These are phyloP conservation scores for Drosophila baimaii DNA, from an alignment of 1,140 invertebrate species.

Conservation along the genomic window DNA sequence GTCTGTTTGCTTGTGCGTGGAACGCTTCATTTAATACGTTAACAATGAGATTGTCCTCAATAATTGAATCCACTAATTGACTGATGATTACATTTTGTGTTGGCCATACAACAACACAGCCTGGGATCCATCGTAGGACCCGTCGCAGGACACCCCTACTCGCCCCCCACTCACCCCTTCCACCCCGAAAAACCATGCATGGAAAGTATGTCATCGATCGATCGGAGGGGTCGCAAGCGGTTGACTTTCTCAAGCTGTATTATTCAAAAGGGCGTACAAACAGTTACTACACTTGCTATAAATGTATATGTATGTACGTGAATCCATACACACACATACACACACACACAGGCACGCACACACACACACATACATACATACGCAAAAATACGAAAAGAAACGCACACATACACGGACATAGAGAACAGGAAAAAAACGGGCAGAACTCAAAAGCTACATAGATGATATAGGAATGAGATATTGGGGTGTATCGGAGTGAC, in stretches of 20 bases:
- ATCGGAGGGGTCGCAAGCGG: slow-evolving; percentile 58
- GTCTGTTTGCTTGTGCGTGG: slow-evolving; percentile 75
- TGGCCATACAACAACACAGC: slow-evolving; percentile 68
- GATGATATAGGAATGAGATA: slow-evolving; percentile 26
- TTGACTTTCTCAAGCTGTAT: slow-evolving; percentile 80
- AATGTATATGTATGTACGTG: slow-evolving; percentile 13
- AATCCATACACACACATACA: slow-evolving; percentile 26
- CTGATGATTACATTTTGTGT: slow-evolving; percentile 83
- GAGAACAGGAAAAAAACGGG: slow-evolving; percentile 62
- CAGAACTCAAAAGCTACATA: slow-evolving; percentile 60
- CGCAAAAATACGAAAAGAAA: slow-evolving; percentile 37
- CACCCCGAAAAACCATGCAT: slow-evolving; percentile 28
- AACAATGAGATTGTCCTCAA: slow-evolving; percentile 83
- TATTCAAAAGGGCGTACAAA: slow-evolving; percentile 62
- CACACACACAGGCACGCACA: slow-evolving; percentile 30
- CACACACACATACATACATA: slow-evolving; percentile 34
- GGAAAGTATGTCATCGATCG: slow-evolving; percentile 76
- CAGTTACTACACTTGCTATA: slow-evolving; percentile 36
- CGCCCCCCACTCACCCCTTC: neutral
- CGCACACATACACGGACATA: slow-evolving; percentile 38
- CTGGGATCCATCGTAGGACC: slow-evolving; percentile 9
- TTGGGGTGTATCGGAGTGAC: neutral
- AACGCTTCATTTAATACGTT: slow-evolving; percentile 83
- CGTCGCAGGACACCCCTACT: slow-evolving; percentile 2
- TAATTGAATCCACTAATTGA: slow-evolving; percentile 83